These are phyloP conservation scores for Eupithecia exiguata DNA, from an alignment of 2,888 invertebrate genomes.

Conservation along the genomic window DNA sequence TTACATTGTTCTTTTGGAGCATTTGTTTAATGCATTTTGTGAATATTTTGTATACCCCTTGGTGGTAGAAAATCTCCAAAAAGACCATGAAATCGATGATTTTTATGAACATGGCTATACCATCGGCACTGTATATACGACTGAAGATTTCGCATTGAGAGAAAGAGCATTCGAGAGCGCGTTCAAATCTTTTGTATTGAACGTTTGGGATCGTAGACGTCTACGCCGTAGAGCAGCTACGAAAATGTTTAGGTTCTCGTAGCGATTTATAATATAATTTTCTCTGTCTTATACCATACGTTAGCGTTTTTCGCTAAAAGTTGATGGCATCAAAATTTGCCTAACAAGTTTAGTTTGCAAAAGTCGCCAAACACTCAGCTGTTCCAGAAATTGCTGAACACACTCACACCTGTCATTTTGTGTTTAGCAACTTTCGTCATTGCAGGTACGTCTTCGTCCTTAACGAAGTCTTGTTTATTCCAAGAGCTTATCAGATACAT, in stretches of 20 bases:
- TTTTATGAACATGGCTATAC: no score
- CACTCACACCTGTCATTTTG: background rate
- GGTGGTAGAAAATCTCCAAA: background rate
- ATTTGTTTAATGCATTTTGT: background rate
- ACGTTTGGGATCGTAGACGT: background rate
- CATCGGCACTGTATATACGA: background rate
- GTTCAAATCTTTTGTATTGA: background rate
- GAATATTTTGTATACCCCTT: background rate
- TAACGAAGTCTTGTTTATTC: no score
- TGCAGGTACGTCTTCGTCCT: no score
- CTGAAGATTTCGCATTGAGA: background rate
- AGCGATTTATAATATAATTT: background rate
- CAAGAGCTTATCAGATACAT: background rate
- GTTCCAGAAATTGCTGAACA: background rate
- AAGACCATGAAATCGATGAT: background rate
- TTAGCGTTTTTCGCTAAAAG: background rate
- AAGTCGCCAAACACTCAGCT: background rate
- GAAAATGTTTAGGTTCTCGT: constrained; percentile 1
- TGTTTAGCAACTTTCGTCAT: no score
- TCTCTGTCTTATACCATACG: background rate
- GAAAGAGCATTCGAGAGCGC: background rate
- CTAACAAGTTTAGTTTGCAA: background rate
- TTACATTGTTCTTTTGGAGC: background rate
- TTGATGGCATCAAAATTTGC: background rate
- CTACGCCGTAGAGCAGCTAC: constrained; percentile 12